These are phyloP conservation scores for Encarsia formosa DNA, from an alignment of 2,888 invertebrate species.

Conservation along the genomic window DNA sequence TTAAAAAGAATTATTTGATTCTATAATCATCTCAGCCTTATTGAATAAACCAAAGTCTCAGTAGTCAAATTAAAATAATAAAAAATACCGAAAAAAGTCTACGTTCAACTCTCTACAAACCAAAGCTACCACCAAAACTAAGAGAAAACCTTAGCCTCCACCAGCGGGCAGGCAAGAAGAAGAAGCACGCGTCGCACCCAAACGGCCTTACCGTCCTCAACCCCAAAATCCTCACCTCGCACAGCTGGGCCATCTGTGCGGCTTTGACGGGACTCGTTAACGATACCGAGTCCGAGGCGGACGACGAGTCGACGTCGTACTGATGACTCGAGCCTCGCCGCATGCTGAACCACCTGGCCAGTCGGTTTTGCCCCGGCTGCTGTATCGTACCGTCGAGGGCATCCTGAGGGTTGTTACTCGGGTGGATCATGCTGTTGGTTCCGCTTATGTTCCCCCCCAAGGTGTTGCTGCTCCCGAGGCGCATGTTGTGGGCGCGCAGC, in stretches of 20 bases:
- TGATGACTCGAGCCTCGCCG: constrained; percentile 78
- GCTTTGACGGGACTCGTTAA: constrained; percentile 46
- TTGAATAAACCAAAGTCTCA: too few species aligned
- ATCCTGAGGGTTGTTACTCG: background rate
- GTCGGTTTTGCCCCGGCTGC: constrained; percentile 50
- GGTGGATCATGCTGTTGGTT: background rate
- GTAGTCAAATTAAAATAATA: too few species aligned
- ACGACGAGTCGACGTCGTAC: constrained; percentile 64
- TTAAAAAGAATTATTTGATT: too few species aligned
- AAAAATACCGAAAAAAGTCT: too few species aligned
- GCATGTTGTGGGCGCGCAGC: constrained; percentile 56
- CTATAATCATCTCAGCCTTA: too few species aligned
- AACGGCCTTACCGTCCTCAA: too few species aligned
- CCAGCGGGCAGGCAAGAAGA: too few species aligned
- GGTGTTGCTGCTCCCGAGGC: constrained; percentile 36
- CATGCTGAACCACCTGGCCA: constrained; percentile 87
- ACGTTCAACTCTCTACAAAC: too few species aligned
- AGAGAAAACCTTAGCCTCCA: too few species aligned
- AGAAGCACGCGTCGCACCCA: too few species aligned
- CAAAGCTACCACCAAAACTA: too few species aligned
- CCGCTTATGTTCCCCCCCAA: background rate
- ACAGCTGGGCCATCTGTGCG: constrained; percentile 73
- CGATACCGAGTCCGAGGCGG: constrained; percentile 46
- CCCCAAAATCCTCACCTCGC: constrained; percentile 65
- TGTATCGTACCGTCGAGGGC: background rate